Conservation (phyloP, 2,888 invertebrate species). For the Amphiduros pacificus region DNA sequence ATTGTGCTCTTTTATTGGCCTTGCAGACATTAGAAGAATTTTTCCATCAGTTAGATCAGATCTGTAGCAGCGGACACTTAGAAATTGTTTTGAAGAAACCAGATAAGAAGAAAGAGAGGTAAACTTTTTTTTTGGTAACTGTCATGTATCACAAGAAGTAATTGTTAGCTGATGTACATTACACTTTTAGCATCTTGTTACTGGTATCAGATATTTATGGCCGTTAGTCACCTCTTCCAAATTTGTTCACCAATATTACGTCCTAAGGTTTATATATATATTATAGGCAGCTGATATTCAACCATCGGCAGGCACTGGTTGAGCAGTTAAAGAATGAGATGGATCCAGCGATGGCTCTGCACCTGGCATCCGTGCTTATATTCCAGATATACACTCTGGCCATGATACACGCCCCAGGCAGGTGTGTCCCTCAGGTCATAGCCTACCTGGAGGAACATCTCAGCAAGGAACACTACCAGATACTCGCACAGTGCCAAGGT, state of each 20-base stretch:
- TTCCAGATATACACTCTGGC: slow-evolving; percentile 79
- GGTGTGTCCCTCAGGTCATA: slow-evolving; percentile 83
- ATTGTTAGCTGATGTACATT: no score
- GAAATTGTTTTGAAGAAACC: slow-evolving; percentile 72
- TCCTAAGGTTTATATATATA: neutral
- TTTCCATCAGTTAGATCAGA: slow-evolving; percentile 73
- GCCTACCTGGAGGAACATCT: slow-evolving; percentile 73
- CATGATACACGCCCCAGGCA: slow-evolving; percentile 90
- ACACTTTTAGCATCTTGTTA: no score
- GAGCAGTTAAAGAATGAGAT: slow-evolving; percentile 70
- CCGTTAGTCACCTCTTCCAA: neutral
- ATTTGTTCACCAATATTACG: neutral
- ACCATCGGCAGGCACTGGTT: slow-evolving; percentile 79
- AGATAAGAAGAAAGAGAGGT: slow-evolving; percentile 82
- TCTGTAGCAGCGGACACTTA: slow-evolving; percentile 64
- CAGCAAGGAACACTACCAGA: slow-evolving; percentile 68
- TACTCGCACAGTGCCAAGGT: slow-evolving; percentile 80
- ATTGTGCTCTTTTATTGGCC: neutral
- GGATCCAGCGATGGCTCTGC: slow-evolving; percentile 54
- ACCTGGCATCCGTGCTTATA: slow-evolving; percentile 64
- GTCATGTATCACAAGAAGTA: neutral
- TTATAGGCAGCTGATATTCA: slow-evolving; percentile 71
- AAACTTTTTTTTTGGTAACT: slow-evolving; percentile 9
- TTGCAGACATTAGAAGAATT: slow-evolving; percentile 72
- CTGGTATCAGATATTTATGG: no score